Percentiles rank a stretch among this genome's conserved stretches.
phyloP scores from a whole-genome alignment of 2,888 invertebrate genomes.

The Drosophila yooni region DNA sequence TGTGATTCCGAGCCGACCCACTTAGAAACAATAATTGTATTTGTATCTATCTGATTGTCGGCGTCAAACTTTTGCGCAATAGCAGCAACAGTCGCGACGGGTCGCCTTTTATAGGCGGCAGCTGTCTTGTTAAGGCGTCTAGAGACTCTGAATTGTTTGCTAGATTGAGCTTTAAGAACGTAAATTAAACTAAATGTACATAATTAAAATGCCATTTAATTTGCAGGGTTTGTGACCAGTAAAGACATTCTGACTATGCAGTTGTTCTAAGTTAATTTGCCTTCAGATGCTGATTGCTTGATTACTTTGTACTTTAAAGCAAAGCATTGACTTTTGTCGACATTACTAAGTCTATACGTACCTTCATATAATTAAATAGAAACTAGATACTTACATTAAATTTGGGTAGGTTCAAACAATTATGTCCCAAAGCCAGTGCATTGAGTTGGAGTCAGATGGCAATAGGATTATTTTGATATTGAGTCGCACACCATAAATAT shows the following conservation, averaged over 20 bases:
- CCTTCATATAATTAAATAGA: neutral
- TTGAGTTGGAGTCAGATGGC: neutral
- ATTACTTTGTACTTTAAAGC: slow-evolving; percentile 12
- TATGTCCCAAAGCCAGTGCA: neutral
- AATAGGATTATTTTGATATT: slow-evolving; percentile 41
- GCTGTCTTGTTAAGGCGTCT: slow-evolving; percentile 53
- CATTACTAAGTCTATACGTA: neutral
- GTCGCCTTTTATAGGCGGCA: slow-evolving; percentile 61
- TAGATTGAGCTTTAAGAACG: slow-evolving; percentile 36
- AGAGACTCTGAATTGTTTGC: slow-evolving; percentile 62
- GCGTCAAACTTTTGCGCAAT: slow-evolving; percentile 54
- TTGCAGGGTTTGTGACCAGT: slow-evolving; percentile 2
- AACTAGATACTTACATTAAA: neutral
- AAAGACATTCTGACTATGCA: neutral
- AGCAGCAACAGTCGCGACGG: slow-evolving; percentile 28
- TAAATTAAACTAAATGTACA: slow-evolving; percentile 28
- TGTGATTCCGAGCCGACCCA: slow-evolving; percentile 7
- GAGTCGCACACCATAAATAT: slow-evolving; percentile 27
- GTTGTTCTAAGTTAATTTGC: slow-evolving; percentile 1
- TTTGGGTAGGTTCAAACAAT: neutral
- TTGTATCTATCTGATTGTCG: slow-evolving; percentile 42
- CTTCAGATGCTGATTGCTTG: slow-evolving; percentile 6
- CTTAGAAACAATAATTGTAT: slow-evolving; percentile 38
- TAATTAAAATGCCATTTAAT: slow-evolving; percentile 50
- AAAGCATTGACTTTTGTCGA: slow-evolving; percentile 8